phyloP scores from a whole-genome alignment of 2,888 invertebrate species.

The Bedellia somnulentella region DNA sequence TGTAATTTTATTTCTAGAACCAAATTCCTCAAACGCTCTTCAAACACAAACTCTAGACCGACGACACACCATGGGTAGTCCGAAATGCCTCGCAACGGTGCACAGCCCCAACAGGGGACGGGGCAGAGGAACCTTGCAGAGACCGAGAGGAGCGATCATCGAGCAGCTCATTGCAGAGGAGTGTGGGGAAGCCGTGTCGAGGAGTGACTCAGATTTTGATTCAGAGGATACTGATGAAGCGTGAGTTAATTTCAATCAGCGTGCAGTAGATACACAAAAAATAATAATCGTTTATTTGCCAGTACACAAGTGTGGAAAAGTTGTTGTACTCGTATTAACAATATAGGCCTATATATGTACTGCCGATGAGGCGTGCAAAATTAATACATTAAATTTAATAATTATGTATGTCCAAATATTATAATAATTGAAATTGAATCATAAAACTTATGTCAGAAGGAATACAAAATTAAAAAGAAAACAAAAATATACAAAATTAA shows the following conservation, averaged over 20 bases:
- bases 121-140: slow-evolving; percentile 26
- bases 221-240: slow-evolving; percentile 62
- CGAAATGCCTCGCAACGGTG: slow-evolving; percentile 45
- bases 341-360: too few relatives aligned
- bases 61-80: slow-evolving; percentile 24
- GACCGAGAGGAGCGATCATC: slow-evolving; percentile 39
- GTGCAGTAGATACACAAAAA: too few relatives aligned
- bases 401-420: too few relatives aligned
- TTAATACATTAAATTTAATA: too few relatives aligned
- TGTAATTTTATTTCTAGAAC: slow-evolving; percentile 28
- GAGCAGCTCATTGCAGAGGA: slow-evolving; percentile 50
- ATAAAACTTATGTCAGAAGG: too few relatives aligned
- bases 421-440: too few relatives aligned
- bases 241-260: slow-evolving; percentile 28
- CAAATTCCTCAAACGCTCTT: slow-evolving; percentile 50
- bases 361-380: too few relatives aligned
- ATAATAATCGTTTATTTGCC: too few relatives aligned
- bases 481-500: too few relatives aligned
- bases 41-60: slow-evolving; percentile 49
- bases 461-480: too few relatives aligned
- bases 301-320: too few relatives aligned
- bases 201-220: slow-evolving; percentile 59
- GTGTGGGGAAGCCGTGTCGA: slow-evolving; percentile 40
- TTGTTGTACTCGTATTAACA: too few relatives aligned
- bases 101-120: slow-evolving; percentile 33